These are phyloP conservation scores for Neogobius melanostomus DNA, from an alignment of 2,113 vertebrate species.

Conservation along the genomic window DNA sequence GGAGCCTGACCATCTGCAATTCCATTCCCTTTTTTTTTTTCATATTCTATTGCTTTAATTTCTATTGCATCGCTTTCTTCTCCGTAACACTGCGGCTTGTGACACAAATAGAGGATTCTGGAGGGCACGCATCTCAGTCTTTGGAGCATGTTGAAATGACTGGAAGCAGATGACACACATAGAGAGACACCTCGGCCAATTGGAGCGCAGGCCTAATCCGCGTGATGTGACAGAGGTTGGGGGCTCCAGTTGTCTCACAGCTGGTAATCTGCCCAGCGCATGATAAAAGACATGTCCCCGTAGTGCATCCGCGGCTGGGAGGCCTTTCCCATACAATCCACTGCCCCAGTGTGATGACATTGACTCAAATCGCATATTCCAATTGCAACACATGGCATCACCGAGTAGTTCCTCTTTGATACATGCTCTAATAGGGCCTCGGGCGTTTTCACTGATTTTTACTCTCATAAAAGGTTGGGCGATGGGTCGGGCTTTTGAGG, in stretches of 20 bases:
- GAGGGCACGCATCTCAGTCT: slow-evolving; percentile 12
- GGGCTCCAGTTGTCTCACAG: slow-evolving; percentile 44
- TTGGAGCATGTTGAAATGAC: slow-evolving; percentile 19
- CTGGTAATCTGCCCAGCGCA: slow-evolving; percentile 48
- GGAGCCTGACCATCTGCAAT: too few relatives aligned
- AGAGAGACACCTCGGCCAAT: slow-evolving; percentile 42
- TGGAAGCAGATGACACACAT: slow-evolving; percentile 19
- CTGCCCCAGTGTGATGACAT: neutral
- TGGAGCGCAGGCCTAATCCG: slow-evolving; percentile 37
- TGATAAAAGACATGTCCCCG: slow-evolving; percentile 43
- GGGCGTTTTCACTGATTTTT: neutral
- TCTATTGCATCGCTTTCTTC: slow-evolving; percentile 13
- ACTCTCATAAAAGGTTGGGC: neutral
- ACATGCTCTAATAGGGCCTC: neutral
- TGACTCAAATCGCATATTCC: slow-evolving; percentile 10
- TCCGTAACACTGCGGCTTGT: slow-evolving; percentile 16
- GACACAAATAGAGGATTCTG: slow-evolving; percentile 39
- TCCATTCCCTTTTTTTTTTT: too few relatives aligned
- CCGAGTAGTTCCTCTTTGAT: neutral
- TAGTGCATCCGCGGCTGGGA: slow-evolving; percentile 19
- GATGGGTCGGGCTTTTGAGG: neutral
- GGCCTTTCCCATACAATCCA: slow-evolving; percentile 18
- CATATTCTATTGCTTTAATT: neutral
- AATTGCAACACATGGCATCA: neutral
- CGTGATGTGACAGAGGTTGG: slow-evolving; percentile 36